These are phyloP conservation scores for Sinonovacula constricta DNA, from an alignment of 1,140 invertebrate genomes.

Conservation along the genomic window DNA sequence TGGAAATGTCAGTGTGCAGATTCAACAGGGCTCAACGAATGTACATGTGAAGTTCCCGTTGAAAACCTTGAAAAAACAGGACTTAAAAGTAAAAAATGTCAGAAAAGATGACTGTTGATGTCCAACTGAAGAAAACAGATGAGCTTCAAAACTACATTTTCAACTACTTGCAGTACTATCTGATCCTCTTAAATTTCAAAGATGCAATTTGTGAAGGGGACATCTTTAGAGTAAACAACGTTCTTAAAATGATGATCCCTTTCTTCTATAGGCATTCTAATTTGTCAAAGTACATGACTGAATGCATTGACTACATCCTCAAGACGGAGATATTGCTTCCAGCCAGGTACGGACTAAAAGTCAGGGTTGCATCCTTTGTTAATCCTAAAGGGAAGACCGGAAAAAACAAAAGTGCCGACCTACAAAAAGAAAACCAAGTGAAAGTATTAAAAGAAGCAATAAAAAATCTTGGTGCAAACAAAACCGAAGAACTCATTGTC, in stretches of 20 bases:
- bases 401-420: slow-evolving; percentile 52
- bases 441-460: slow-evolving; percentile 47
- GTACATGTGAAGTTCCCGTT: no score
- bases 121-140: background rate
- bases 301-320: slow-evolving; percentile 56
- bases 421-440: slow-evolving; percentile 54
- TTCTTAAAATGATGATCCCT: slow-evolving; percentile 47
- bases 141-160: background rate
- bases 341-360: slow-evolving; percentile 29
- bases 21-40: no score
- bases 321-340: slow-evolving; percentile 48
- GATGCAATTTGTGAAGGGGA: slow-evolving; percentile 51
- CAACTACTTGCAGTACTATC: slow-evolving; percentile 13
- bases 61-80: background rate
- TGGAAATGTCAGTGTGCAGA: no score
- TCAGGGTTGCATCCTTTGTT: slow-evolving; percentile 48
- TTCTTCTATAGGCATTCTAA: slow-evolving; percentile 51
- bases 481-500: slow-evolving; percentile 41
- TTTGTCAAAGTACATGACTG: slow-evolving; percentile 49
- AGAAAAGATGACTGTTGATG: background rate
- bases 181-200: slow-evolving; percentile 8
- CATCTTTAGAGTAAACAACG: slow-evolving; percentile 30
- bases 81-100: background rate
- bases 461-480: no score
- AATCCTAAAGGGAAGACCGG: slow-evolving; percentile 27